Percentiles rank a stretch among this genome's conserved stretches.
phyloP scores from a whole-genome alignment of 2,797 vertebrate species.

The Halcyon badia region DNA sequence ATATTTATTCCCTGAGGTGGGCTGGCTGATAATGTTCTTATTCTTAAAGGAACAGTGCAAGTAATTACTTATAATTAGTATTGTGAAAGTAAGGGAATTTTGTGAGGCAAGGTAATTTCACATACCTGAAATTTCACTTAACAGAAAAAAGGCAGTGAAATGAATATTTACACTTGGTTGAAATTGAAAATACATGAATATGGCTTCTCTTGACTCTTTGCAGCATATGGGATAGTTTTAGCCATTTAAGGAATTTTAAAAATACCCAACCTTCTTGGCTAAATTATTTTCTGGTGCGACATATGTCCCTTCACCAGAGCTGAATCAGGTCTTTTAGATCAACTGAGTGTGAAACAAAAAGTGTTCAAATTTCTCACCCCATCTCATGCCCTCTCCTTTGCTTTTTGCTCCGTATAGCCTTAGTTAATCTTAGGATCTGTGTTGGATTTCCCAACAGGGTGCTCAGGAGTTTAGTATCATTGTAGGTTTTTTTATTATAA shows the following conservation, averaged over 20 bases:
- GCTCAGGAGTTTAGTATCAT: background rate
- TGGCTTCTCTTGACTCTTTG: background rate
- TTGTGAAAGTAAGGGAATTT: conserved; percentile 64
- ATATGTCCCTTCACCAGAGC: background rate
- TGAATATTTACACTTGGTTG: conserved; percentile 7
- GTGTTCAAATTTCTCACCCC: background rate
- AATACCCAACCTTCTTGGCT: background rate
- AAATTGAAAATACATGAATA: background rate
- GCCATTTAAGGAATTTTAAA: background rate
- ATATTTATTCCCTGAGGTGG: conserved; percentile 72
- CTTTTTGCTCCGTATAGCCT: background rate
- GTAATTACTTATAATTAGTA: conserved; percentile 76
- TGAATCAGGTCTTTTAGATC: background rate
- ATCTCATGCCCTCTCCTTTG: background rate
- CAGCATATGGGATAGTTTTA: background rate
- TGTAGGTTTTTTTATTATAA: background rate
- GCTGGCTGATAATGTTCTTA: conserved; percentile 63
- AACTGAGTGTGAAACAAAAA: background rate
- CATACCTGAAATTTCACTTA: conserved; percentile 51
- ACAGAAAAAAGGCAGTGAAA: background rate
- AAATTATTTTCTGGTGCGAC: background rate
- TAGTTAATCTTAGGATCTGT: background rate
- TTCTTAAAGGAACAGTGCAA: conserved; percentile 69
- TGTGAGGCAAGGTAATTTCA: conserved; percentile 47
- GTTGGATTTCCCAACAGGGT: background rate